Conservation (phyloP, 2,888 invertebrate species). For the Acrobasis suavella region DNA sequence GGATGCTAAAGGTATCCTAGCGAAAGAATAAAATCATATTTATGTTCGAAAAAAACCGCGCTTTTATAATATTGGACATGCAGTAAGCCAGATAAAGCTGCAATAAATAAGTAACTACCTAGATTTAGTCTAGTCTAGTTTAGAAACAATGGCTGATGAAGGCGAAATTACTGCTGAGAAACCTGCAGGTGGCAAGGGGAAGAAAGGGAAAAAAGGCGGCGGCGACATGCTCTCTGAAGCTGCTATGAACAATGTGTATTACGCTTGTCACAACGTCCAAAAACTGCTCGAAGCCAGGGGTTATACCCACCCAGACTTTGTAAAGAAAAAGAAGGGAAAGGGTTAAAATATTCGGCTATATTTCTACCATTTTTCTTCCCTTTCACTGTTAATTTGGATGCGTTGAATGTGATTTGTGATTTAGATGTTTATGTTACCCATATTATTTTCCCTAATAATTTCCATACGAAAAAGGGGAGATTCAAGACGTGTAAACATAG, state of each 20-base stretch:
- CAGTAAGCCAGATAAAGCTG: too few relatives aligned
- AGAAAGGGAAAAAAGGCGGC: conserved; percentile 84
- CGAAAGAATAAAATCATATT: conserved; percentile 38
- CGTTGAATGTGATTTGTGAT: not conserved
- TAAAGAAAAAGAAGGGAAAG: conserved; percentile 92
- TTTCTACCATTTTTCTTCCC: conserved; percentile 3
- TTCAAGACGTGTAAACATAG: too few relatives aligned
- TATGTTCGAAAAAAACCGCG: too few relatives aligned
- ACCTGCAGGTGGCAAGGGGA: conserved; percentile 68
- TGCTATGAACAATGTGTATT: conserved; percentile 97
- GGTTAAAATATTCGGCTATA: conserved; percentile 45
- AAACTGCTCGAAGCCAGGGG: conserved; percentile 93
- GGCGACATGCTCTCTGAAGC: conserved; percentile 93
- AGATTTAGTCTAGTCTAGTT: too few relatives aligned
- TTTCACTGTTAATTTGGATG: not conserved
- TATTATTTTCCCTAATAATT: not conserved
- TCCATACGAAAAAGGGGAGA: too few relatives aligned
- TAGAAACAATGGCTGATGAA: conserved; percentile 69
- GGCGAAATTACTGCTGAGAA: conserved; percentile 76
- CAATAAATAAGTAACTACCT: too few relatives aligned
- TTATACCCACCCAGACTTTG: conserved; percentile 94
- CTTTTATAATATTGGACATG: too few relatives aligned
- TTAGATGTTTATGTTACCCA: not conserved
- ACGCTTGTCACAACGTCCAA: conserved; percentile 95
- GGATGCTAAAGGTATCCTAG: conserved; percentile 51